Base-by-base conservation (phyloP, 2,113 vertebrate genomes). In the Leiothrix lutea region DNA sequence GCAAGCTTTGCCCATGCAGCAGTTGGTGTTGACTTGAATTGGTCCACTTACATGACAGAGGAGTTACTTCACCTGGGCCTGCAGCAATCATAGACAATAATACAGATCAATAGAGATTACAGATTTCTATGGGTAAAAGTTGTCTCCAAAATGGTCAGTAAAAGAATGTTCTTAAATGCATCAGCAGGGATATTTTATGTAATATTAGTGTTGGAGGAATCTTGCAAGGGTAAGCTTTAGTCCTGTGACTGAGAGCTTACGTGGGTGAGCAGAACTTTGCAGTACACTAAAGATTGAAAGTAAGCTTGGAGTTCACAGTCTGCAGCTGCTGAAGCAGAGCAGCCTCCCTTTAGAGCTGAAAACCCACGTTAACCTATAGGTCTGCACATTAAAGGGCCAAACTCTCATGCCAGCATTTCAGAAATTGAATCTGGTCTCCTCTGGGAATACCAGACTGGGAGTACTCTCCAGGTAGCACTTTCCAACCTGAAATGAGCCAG, bases 341-440 rank as follows among this genome's bases (percentile, higher is more conserved):
- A 12, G 26, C 36, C 62, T 75, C 53, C 53, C 51, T 88, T 38
- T 35, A 38, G 53, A 65, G 79, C 58, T 81, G 24, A 62, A 36
- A 74, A 38, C 16, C 3, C n/a, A 53, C 0, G 0, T 64, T 70
- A 86, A 53, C 40, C 45, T 75, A 4, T 19, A 44, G 28, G 24
- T 64, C 51, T 31, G 0, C 11, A 24, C 6, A 4, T 36, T 40
- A 54, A 50, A 42, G 18, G 44, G 44, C 31, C 22, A 67, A 44
- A 69, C 16, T 51, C 29, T 53, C 0, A 1, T 61, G 38, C 62
- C 71, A 58, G 67, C 4, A 1, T 70, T 80, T 88, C 64, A 78
- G 74, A 90, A 77, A 66, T 36, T 72, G 45, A 66, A 57, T 73
- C 33, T 72, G 29, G 7, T 69, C 42, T 90, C 85, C 33, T 69